Conservation (phyloP, 2,797 vertebrate genomes). For the Amphiprion clarkii region DNA sequence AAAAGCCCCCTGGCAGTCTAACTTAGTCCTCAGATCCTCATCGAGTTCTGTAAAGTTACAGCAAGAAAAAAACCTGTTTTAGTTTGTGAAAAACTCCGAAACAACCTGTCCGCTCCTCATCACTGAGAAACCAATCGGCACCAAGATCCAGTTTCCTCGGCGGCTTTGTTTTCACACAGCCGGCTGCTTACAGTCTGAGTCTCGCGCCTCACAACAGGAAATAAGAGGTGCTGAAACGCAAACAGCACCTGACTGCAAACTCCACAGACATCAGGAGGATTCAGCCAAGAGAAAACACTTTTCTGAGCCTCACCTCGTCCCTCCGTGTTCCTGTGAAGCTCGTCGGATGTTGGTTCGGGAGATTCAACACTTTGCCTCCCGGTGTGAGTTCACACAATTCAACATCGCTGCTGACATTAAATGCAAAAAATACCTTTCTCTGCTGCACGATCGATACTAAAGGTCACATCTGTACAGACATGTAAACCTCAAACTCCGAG, state of each 20-base stretch:
- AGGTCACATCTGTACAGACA: not conserved
- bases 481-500: not conserved
- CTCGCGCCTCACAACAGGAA: conserved; percentile 23
- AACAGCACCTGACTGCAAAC: conserved; percentile 1
- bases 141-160: not conserved
- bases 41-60: no score
- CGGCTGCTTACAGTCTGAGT: not conserved
- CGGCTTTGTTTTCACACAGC: conserved; percentile 2
- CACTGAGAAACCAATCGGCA: not conserved
- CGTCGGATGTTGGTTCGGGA: not conserved
- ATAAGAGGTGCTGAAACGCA: conserved; percentile 25
- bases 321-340: not conserved
- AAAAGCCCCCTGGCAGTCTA: no score
- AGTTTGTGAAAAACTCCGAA: no score
- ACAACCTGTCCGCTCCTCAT: not conserved
- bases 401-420: not conserved
- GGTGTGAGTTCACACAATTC: not conserved
- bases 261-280: conserved; percentile 12
- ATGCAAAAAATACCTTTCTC: not conserved
- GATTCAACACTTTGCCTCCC: not conserved
- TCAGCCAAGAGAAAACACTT: not conserved
- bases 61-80: no score
- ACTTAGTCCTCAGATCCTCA: no score
- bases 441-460: not conserved
- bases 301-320: not conserved